phyloP scores from a whole-genome alignment of 92 coral and sea anemone genomes.

The Bergia puertoricense region DNA sequence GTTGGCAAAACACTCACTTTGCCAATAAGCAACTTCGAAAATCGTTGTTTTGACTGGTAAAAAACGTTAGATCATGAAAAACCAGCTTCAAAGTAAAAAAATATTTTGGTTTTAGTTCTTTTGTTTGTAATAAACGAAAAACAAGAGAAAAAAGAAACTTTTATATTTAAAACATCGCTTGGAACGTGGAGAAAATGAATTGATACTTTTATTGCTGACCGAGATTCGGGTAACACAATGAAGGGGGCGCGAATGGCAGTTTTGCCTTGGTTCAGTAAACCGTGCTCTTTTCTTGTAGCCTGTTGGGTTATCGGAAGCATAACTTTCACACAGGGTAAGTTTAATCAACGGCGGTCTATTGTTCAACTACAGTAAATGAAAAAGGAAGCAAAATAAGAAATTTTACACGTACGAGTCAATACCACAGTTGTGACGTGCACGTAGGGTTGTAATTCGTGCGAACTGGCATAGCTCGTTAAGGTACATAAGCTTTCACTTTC shows the following conservation, averaged over 20 bases:
- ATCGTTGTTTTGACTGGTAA: slow-evolving; percentile 39
- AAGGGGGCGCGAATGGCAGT: neutral
- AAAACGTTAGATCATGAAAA: slow-evolving; percentile 25
- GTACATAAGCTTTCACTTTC: neutral
- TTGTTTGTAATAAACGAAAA: slow-evolving; percentile 3
- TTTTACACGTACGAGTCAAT: neutral
- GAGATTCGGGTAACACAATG: neutral
- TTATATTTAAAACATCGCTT: neutral
- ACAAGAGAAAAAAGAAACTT: slow-evolving; percentile 4
- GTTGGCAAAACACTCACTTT: neutral
- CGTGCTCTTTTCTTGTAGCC: neutral
- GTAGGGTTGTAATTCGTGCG: no score
- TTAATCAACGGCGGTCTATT: neutral
- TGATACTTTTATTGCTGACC: neutral
- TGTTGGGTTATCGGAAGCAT: neutral
- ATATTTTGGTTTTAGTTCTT: slow-evolving; percentile 20
- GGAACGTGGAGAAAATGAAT: slow-evolving; percentile 1
- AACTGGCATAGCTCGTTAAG: neutral
- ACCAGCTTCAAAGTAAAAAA: slow-evolving; percentile 2
- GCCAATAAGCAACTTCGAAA: slow-evolving; percentile 26
- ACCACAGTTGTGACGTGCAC: neutral
- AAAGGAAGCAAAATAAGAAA: neutral
- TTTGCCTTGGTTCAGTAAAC: neutral
- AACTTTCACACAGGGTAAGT: slow-evolving; percentile 10
- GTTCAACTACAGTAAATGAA: neutral